phyloP scores from a whole-genome alignment of 2,888 invertebrate species.

The Eledone cirrhosa region DNA sequence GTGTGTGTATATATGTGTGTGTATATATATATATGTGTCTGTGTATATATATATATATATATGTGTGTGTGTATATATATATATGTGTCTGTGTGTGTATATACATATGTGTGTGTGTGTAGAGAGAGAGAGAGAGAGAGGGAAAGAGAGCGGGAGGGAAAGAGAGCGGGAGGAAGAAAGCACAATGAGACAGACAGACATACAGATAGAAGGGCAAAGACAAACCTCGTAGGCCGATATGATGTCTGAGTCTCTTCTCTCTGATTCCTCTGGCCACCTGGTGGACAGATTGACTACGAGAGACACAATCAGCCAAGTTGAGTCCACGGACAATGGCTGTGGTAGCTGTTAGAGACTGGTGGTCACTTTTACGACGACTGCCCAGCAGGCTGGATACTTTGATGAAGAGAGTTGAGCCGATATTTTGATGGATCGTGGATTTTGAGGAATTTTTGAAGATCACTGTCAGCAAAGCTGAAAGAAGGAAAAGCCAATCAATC shows the following conservation, averaged over 20 bases:
- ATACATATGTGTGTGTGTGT: no score
- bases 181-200: no score
- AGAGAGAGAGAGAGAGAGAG: no score
- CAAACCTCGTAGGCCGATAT: conserved; percentile 56
- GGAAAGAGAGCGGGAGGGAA: no score
- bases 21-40: no score
- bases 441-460: conserved; percentile 51
- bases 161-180: no score
- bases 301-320: conserved; percentile 38
- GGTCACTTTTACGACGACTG: background rate
- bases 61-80: no score
- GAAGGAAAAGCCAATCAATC: background rate
- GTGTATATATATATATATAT: no score
- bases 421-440: conserved; percentile 41
- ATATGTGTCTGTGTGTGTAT: no score
- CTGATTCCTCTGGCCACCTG: conserved; percentile 42
- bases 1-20: no score
- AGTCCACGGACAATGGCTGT: conserved; percentile 4
- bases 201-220: no score
- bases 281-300: conserved; percentile 36
- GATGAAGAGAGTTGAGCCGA: conserved; percentile 52
- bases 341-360: background rate
- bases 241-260: conserved; percentile 51
- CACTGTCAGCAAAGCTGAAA: conserved; percentile 54
- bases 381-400: conserved; percentile 28